A percentile compares a stretch with the other conserved stretches of the same genome.
Conservation (phyloP, 1,140 invertebrate genomes). For the Orius insidiosus region DNA sequence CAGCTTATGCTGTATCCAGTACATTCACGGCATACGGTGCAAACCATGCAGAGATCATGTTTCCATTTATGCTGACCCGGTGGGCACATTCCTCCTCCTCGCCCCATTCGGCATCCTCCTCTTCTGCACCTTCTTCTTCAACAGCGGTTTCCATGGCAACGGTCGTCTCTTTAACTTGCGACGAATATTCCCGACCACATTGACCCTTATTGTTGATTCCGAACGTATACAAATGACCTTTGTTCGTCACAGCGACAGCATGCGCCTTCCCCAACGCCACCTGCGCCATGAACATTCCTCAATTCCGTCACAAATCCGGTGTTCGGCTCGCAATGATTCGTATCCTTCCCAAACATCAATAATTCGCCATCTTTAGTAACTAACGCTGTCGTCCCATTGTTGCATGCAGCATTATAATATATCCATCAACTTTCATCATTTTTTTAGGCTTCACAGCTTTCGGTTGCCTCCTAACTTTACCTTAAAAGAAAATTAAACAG, state of each 20-base stretch:
- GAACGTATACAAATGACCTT: slow-evolving; percentile 86
- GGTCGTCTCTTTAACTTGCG: slow-evolving; percentile 42
- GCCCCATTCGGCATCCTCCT: slow-evolving; percentile 38
- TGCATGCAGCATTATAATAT: slow-evolving; percentile 75
- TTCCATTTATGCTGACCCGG: slow-evolving; percentile 61
- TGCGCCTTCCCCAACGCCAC: slow-evolving; percentile 92
- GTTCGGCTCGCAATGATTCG: slow-evolving; percentile 62
- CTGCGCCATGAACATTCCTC: slow-evolving; percentile 63
- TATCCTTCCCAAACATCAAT: slow-evolving; percentile 91
- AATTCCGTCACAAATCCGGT: slow-evolving; percentile 53
- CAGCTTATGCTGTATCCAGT: slow-evolving; percentile 81
- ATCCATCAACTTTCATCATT: slow-evolving; percentile 76
- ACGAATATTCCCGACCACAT: slow-evolving; percentile 75
- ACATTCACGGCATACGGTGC: slow-evolving; percentile 80
- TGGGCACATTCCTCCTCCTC: slow-evolving; percentile 40
- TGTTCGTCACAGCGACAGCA: slow-evolving; percentile 67
- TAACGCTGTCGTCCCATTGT: slow-evolving; percentile 85
- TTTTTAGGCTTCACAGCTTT: slow-evolving; percentile 86
- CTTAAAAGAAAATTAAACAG: slow-evolving; percentile 23
- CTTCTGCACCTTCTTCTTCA: slow-evolving; percentile 36
- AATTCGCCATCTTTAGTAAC: slow-evolving; percentile 76
- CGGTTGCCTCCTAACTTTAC: slow-evolving; percentile 63
- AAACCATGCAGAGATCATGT: slow-evolving; percentile 72
- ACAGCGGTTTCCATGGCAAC: slow-evolving; percentile 44
- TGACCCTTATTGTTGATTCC: slow-evolving; percentile 97